Evolutionary conservation across 1,140 invertebrate genomes (phyloP), one percentile per base, ranked within the genome.

Genomic region (Neuroterus valhalla): DNA sequence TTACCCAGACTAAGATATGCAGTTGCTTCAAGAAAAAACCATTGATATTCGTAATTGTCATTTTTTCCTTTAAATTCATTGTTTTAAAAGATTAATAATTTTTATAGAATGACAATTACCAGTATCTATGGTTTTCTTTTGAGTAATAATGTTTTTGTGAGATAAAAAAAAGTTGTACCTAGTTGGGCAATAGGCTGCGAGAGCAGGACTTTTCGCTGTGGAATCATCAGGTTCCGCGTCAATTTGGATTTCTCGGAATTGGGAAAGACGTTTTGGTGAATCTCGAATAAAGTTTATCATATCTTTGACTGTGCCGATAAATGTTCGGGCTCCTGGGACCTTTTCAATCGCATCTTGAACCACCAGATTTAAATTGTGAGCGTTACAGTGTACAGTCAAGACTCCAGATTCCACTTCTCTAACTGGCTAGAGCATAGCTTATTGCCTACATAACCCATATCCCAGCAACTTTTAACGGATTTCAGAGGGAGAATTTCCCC

Each of bases 311-410:
- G 44, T 44, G 42, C 71, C 68, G 45, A 77, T 77, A 42, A 75
- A 72, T 52, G 75, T 74, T 70, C 62, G 71, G n/a, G 70, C 73
- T 26, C 17, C 43, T 21, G 26, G 43, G 1, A 77, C 72, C n/a
- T 73, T 66, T 42, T 77, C 76, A 12, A 77, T 71, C 45, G 68
- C 46, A 73, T 81, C 75, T 73, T 81, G 76, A 48, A 78, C 80
- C 26, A 69, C 72, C 38, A 81, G 70, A 52, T 78, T 81, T 44
- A 78, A 70, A 17, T 68, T 78, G 55, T 81, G 78, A 43, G 80
- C 42, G 26, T 46, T 62, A 70, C 78, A 81, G 69, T 79, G 76
- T 17, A 80, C 80, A 66, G 67, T 44, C 46, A 81, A 43, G 42
- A 75, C 72, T 67, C 75, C 42, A 62, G 76, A 78, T 70, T 81